Percentiles rank a stretch among this genome's conserved stretches.
These are phyloP conservation scores for Pristionchus entomophagus DNA, from an alignment of 2,888 invertebrate species.

Conservation along the genomic window DNA sequence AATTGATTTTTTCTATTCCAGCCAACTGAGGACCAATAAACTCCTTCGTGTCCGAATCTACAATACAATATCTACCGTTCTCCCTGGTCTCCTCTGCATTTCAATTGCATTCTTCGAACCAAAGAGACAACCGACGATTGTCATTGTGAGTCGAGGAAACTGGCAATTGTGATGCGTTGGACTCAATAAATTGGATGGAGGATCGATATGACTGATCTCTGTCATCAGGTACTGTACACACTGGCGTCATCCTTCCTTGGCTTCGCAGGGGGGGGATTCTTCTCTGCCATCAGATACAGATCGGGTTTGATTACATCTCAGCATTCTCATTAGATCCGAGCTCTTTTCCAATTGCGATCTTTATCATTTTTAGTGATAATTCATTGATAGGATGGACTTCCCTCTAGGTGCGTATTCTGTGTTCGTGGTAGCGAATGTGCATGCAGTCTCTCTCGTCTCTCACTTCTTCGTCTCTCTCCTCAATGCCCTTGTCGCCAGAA, in stretches of 20 bases:
- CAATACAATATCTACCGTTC: slow-evolving; percentile 59
- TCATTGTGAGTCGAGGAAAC: background rate
- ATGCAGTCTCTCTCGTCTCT: slow-evolving; percentile 55
- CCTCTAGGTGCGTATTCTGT: slow-evolving; percentile 56
- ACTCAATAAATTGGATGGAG: too few species aligned
- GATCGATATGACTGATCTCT: too few species aligned
- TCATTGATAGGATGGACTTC: too few species aligned
- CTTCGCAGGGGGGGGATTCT: slow-evolving; percentile 50
- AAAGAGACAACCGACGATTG: background rate
- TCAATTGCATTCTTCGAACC: slow-evolving; percentile 35
- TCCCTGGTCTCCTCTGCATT: slow-evolving; percentile 51
- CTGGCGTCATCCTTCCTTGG: slow-evolving; percentile 60
- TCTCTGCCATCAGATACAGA: slow-evolving; percentile 30
- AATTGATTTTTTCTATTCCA: background rate
- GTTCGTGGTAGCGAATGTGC: slow-evolving; percentile 63
- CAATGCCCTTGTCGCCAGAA: slow-evolving; percentile 61
- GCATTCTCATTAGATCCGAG: background rate
- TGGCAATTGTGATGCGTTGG: background rate
- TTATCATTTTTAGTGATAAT: too few species aligned
- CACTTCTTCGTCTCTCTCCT: slow-evolving; percentile 60
- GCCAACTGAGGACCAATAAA: background rate
- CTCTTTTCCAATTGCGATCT: too few species aligned
- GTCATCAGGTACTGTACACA: slow-evolving; percentile 55
- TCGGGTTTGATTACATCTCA: background rate
- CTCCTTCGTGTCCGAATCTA: slow-evolving; percentile 55